phyloP scores from a whole-genome alignment of 2,888 invertebrate genomes.

The Cactoblastis cactorum region DNA sequence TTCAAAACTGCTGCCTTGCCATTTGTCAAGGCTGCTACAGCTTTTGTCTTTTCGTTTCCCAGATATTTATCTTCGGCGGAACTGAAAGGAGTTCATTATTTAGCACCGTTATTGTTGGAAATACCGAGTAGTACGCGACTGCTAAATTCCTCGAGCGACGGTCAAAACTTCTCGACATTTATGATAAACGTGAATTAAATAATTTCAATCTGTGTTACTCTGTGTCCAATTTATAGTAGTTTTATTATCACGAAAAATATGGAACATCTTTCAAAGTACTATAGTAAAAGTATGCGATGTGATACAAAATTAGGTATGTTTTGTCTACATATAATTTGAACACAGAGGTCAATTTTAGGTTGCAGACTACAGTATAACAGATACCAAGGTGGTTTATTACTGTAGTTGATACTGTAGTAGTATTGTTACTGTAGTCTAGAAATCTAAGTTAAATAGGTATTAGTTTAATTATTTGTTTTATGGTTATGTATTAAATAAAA shows the following conservation, averaged over 20 bases:
- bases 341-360: too few species aligned
- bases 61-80: slow-evolving; percentile 42
- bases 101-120: slow-evolving; percentile 28
- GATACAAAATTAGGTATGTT: too few species aligned
- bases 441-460: too few species aligned
- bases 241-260: not conserved
- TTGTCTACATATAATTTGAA: too few species aligned
- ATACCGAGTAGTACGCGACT: slow-evolving; percentile 13
- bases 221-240: not conserved
- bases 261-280: too few species aligned
- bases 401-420: too few species aligned
- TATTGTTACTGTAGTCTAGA: too few species aligned
- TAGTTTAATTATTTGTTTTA: too few species aligned
- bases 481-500: not conserved
- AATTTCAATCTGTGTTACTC: not conserved
- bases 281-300: too few species aligned
- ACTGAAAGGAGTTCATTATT: slow-evolving; percentile 39
- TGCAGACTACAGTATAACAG: too few species aligned
- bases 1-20: slow-evolving; percentile 30
- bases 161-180: slow-evolving; percentile 10
- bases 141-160: slow-evolving; percentile 13
- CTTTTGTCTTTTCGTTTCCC: slow-evolving; percentile 43
- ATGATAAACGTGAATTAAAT: slow-evolving; percentile 11
- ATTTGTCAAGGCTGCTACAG: slow-evolving; percentile 41
- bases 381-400: too few species aligned